Evolutionary conservation across 64 coral and sea anemone genomes (phyloP).

Genomic region (Montipora capricornis): DNA sequence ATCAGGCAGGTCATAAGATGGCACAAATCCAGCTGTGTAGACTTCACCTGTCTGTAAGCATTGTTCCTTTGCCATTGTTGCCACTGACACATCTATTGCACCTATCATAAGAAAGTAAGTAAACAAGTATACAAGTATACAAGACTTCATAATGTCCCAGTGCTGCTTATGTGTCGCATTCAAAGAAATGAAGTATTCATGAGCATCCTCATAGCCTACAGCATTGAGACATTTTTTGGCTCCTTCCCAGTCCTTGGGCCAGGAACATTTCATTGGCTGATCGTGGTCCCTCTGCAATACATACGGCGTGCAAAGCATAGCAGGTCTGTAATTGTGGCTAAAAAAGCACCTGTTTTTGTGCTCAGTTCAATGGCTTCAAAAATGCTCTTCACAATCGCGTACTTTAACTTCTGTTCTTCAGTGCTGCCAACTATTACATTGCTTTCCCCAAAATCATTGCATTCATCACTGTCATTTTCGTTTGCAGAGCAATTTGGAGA

Average conservation of each 20-base stretch:
- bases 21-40: too few relatives aligned
- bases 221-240: background rate
- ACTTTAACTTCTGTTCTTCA: conserved; percentile 14
- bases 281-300: conserved; percentile 41
- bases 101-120: too few relatives aligned
- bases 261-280: background rate
- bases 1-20: too few relatives aligned
- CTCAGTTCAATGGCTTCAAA: conserved; percentile 38
- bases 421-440: conserved; percentile 13
- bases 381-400: conserved; percentile 34
- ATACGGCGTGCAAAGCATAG: conserved; percentile 23
- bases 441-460: background rate
- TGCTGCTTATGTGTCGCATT: conserved; percentile 9
- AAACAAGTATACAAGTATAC: too few relatives aligned
- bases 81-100: too few relatives aligned
- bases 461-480: background rate
- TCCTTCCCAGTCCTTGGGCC: conserved; percentile 42
- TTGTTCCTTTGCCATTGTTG: too few relatives aligned
- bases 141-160: conserved; percentile 43
- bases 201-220: conserved; percentile 42
- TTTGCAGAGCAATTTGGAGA: conserved; percentile 7
- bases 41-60: too few relatives aligned
- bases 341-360: conserved; percentile 14
- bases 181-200: conserved; percentile 42
- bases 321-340: conserved; percentile 46